Percentiles rank a stretch among this genome's conserved stretches.
phyloP scores from a whole-genome alignment of 2,797 vertebrate genomes.

The Bradypodion ventrale region DNA sequence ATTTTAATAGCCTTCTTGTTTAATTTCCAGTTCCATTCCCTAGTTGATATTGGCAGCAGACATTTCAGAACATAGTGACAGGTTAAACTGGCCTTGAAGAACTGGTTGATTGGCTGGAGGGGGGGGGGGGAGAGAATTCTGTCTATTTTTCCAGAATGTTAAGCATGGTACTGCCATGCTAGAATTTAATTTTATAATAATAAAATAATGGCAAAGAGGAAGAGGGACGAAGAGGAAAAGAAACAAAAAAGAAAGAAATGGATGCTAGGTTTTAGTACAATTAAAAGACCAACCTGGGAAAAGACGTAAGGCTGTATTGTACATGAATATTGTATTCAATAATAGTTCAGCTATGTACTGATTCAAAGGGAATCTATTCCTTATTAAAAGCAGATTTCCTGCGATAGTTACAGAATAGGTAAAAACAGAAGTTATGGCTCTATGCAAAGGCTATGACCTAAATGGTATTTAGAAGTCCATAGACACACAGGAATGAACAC shows the following conservation, averaged over 20 bases:
- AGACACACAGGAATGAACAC: conserved; percentile 84
- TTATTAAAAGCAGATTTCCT: conserved; percentile 66
- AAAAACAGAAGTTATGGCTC: conserved; percentile 79
- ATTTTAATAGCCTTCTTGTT: not conserved
- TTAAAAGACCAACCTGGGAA: conserved; percentile 6
- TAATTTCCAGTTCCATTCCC: conserved; percentile 42
- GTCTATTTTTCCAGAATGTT: conserved; percentile 44
- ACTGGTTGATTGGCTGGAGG: not conserved
- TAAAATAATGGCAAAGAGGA: not conserved
- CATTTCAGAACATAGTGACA: not conserved
- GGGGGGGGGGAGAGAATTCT: conserved; percentile 35
- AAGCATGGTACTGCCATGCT: conserved; percentile 34
- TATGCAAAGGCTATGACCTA: conserved; percentile 80
- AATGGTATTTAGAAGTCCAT: conserved; percentile 82
- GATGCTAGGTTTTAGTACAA: conserved; percentile 9
- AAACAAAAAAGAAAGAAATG: conserved; percentile 5
- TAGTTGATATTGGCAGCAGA: conserved; percentile 42
- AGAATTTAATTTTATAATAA: conserved; percentile 36
- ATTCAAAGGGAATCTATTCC: conserved; percentile 49
- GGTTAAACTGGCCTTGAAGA: conserved; percentile 27
- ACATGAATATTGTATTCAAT: conserved; percentile 18
- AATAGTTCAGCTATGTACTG: conserved; percentile 38
- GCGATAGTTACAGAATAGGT: conserved; percentile 72
- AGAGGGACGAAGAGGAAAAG: too few species aligned
- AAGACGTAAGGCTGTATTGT: conserved; percentile 45